These are phyloP conservation scores for Acanthococcus lagerstroemiae DNA, from an alignment of 2,888 invertebrate genomes.

Conservation along the genomic window DNA sequence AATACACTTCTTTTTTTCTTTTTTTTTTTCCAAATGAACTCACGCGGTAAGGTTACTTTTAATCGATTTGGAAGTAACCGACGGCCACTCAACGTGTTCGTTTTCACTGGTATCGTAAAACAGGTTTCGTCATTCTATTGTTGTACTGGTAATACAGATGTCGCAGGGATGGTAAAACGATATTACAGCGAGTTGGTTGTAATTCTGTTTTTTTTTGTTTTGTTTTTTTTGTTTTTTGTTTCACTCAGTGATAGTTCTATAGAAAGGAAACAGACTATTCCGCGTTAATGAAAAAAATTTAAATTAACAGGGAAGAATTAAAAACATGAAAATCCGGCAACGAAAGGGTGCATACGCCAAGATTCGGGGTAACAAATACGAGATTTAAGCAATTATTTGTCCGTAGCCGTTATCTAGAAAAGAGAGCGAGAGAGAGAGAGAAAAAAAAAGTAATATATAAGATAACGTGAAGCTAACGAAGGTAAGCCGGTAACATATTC, in stretches of 20 bases:
- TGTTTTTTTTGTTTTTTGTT: no score
- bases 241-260: no score
- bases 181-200: no score
- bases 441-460: constrained; percentile 12
- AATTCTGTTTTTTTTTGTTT: no score
- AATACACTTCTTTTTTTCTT: no score
- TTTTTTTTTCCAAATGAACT: not conserved
- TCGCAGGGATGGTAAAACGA: no score
- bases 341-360: constrained; percentile 6
- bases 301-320: constrained; percentile 20
- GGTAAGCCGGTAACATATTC: constrained; percentile 26
- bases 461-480: constrained; percentile 21
- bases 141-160: no score
- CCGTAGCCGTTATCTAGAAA: constrained; percentile 12
- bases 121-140: no score
- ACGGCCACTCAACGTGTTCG: no score
- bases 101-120: no score
- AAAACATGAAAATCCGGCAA: constrained; percentile 12
- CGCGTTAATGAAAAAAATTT: constrained; percentile 12
- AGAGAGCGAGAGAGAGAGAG: not conserved
- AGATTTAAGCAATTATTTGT: constrained; percentile 24
- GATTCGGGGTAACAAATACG: constrained; percentile 17
- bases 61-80: not conserved
- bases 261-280: no score
- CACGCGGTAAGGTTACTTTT: not conserved